A percentile compares a stretch with the other conserved stretches of the same genome.
Conservation (phyloP, 2,113 vertebrate genomes). For the Poeciliopsis turrubarensis region DNA sequence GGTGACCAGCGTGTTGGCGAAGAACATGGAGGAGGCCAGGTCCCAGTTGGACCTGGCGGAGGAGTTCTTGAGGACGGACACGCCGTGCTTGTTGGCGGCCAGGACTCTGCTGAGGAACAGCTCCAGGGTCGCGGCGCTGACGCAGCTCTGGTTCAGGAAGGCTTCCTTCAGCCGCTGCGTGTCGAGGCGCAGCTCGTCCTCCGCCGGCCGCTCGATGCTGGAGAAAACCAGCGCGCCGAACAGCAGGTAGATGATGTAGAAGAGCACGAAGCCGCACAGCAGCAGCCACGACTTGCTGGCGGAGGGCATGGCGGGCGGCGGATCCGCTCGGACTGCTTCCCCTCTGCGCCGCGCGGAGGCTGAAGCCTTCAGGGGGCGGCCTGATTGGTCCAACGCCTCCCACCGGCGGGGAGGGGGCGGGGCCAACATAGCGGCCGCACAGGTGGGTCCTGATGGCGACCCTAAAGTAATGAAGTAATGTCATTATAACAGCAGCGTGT, state of each 20-base stretch:
- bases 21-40: constrained; percentile 88
- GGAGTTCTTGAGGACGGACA: constrained; percentile 77
- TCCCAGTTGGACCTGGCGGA: constrained; percentile 80
- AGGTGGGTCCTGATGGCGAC: background rate
- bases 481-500: too few species aligned
- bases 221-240: constrained; percentile 88
- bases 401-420: constrained; percentile 22
- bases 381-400: constrained; percentile 47
- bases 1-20: constrained; percentile 90
- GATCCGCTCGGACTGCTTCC: background rate
- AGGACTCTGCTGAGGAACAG: constrained; percentile 80
- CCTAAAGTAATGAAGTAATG: too few species aligned
- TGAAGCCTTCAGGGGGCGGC: constrained; percentile 33
- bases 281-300: constrained; percentile 70
- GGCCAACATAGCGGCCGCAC: constrained; percentile 12
- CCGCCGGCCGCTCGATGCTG: constrained; percentile 85
- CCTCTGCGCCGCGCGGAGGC: constrained; percentile 5
- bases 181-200: constrained; percentile 80
- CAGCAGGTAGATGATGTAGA: constrained; percentile 83
- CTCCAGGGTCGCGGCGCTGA: constrained; percentile 81
- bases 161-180: constrained; percentile 76
- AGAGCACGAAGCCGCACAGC: constrained; percentile 67
- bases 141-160: constrained; percentile 84
- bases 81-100: constrained; percentile 84
- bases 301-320: constrained; percentile 57